phyloP scores from a whole-genome alignment of 2,797 vertebrate species.

The Eidolon dupreanum region DNA sequence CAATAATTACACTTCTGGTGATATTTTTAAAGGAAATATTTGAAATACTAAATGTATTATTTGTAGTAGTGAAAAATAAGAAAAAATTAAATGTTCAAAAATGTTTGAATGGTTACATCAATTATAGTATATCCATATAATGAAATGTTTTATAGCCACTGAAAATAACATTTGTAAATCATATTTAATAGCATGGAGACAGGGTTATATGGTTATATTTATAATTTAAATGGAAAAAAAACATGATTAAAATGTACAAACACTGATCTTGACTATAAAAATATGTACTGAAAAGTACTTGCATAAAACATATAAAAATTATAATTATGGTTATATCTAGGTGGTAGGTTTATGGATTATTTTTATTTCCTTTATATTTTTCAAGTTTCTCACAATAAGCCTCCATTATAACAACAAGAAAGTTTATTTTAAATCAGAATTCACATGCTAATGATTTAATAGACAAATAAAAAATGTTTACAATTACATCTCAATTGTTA shows the following conservation, averaged over 20 bases:
- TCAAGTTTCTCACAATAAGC: conserved; percentile 5
- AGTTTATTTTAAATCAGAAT: conserved; percentile 10
- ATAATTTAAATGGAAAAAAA: conserved; percentile 66
- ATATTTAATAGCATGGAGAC: conserved; percentile 43
- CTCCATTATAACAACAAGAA: conserved; percentile 23
- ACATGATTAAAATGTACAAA: conserved; percentile 62
- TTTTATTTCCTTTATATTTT: conserved; percentile 56
- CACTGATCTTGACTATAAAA: conserved; percentile 55
- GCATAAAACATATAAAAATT: conserved; percentile 47
- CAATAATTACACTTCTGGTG: conserved; percentile 42
- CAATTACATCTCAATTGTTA: conserved; percentile 30
- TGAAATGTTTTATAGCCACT: conserved; percentile 60
- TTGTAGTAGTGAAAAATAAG: conserved; percentile 42
- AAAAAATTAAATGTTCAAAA: conserved; percentile 59
- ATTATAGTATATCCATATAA: conserved; percentile 17
- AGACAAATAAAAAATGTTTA: conserved; percentile 43
- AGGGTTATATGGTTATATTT: conserved; percentile 12
- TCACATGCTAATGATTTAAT: conserved; percentile 1
- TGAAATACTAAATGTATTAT: conserved; percentile 47
- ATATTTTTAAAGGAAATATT: conserved; percentile 53
- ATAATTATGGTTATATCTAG: conserved; percentile 40
- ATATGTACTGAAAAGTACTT: conserved; percentile 13
- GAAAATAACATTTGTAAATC: conserved; percentile 61
- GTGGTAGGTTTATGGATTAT: conserved; percentile 40
- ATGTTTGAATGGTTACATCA: conserved; percentile 37